phyloP scores from a whole-genome alignment of 2,888 invertebrate species.

The Andrena camellia region DNA sequence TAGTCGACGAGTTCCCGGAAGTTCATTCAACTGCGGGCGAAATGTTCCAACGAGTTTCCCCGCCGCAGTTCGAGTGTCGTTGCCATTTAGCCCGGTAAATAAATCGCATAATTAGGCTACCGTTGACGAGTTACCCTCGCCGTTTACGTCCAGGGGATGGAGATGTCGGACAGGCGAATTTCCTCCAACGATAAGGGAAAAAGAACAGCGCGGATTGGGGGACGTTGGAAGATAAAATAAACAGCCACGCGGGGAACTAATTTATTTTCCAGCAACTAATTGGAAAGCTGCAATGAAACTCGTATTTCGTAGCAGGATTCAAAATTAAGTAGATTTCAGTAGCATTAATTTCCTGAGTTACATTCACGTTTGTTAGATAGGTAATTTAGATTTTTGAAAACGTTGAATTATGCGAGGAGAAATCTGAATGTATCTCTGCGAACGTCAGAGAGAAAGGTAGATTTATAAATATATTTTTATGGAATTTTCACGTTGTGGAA shows the following conservation, averaged over 20 bases:
- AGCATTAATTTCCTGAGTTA: too few species aligned
- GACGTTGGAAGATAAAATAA: conserved; percentile 5
- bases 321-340: too few species aligned
- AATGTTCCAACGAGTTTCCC: conserved; percentile 17
- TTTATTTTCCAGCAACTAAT: conserved; percentile 9
- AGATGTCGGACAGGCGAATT: neutral
- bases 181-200: neutral
- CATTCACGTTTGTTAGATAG: too few species aligned
- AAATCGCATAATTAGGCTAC: conserved; percentile 29
- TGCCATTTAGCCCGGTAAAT: conserved; percentile 27
- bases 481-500: too few species aligned
- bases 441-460: too few species aligned
- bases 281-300: neutral
- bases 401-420: too few species aligned
- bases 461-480: too few species aligned
- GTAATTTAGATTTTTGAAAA: too few species aligned
- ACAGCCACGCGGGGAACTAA: neutral
- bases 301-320: too few species aligned
- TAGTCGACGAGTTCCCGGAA: conserved; percentile 10
- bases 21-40: conserved; percentile 10
- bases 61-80: conserved; percentile 8
- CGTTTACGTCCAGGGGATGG: neutral
- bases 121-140: neutral
- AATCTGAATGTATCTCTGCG: too few species aligned
- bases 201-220: conserved; percentile 9